These are phyloP conservation scores for Melanotaenia maccullochi DNA, from an alignment of 2,797 vertebrate species.

Conservation along the genomic window DNA sequence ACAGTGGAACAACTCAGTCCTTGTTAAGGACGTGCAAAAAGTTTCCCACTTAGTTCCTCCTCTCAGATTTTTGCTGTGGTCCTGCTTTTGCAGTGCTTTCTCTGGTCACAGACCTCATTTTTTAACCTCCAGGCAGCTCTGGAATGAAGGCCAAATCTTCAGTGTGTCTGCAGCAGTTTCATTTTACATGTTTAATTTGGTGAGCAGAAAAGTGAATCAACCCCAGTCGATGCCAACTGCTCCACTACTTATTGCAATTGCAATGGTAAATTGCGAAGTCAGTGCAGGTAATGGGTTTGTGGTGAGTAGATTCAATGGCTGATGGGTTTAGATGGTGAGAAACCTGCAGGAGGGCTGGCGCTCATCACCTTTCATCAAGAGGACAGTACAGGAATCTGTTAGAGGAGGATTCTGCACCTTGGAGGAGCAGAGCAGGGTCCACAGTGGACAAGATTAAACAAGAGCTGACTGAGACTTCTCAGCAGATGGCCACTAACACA, in stretches of 20 bases:
- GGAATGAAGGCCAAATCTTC: constrained; percentile 51
- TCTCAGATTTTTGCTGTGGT: constrained; percentile 41
- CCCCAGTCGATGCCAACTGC: constrained; percentile 54
- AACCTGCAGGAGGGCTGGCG: constrained; percentile 32
- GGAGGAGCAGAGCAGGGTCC: constrained; percentile 22
- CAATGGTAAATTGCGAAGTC: constrained; percentile 68
- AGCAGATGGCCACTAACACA: constrained; percentile 33
- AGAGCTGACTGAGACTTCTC: constrained; percentile 46
- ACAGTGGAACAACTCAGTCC: constrained; percentile 31
- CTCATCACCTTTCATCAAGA: constrained; percentile 53
- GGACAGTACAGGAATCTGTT: constrained; percentile 44
- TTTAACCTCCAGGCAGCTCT: constrained; percentile 39
- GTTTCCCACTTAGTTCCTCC: constrained; percentile 49
- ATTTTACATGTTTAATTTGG: constrained; percentile 70
- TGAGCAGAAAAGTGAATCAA: constrained; percentile 61
- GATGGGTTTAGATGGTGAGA: constrained; percentile 45
- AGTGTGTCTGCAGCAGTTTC: constrained; percentile 50
- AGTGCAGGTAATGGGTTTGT: constrained; percentile 72
- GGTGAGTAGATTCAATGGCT: constrained; percentile 51
- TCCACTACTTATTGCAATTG: constrained; percentile 60
- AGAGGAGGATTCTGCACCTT: constrained; percentile 58
- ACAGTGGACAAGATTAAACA: constrained; percentile 56
- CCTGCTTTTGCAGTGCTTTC: constrained; percentile 42
- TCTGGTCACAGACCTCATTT: constrained; percentile 30
- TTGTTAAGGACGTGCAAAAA: constrained; percentile 28